phyloP scores from a whole-genome alignment of 64 coral and sea anemone species.

The Catalaphyllia jardinei region DNA sequence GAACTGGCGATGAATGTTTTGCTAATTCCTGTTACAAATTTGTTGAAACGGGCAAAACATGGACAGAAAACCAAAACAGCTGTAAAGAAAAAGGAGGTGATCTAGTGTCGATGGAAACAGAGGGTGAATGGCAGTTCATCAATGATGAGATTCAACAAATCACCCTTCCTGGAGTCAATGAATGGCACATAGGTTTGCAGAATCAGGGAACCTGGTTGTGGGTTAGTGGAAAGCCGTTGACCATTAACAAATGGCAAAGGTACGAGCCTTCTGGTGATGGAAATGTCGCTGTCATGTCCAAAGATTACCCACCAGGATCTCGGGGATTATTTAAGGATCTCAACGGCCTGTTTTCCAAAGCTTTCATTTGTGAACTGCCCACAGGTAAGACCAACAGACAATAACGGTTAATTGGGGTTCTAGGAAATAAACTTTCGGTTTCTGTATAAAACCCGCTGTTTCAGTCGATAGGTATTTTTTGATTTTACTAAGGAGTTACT shows the following conservation, averaged over 20 bases:
- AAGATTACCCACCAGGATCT: constrained; percentile 18
- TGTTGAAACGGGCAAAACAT: constrained; percentile 20
- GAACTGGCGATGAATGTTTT: not conserved
- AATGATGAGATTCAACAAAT: constrained; percentile 31
- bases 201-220: constrained; percentile 47
- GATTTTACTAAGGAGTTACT: too few relatives aligned
- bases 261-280: constrained; percentile 53
- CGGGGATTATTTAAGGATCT: constrained; percentile 41
- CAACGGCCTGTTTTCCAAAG: not conserved
- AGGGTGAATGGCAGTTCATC: constrained; percentile 54
- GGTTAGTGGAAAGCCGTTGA: constrained; percentile 23
- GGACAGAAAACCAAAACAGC: constrained; percentile 52
- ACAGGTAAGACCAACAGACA: not conserved
- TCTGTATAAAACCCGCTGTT: too few relatives aligned
- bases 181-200: constrained; percentile 48
- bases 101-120: constrained; percentile 72
- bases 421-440: too few relatives aligned
- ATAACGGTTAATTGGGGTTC: not conserved
- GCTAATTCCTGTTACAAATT: not conserved
- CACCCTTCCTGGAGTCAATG: not conserved
- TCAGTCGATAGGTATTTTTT: too few relatives aligned
- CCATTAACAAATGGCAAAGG: constrained; percentile 28
- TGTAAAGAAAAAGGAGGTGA: constrained; percentile 42
- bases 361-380: constrained; percentile 52
- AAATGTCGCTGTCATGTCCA: constrained; percentile 21